Conservation (phyloP, 2,888 invertebrate genomes). For the Willowsia nigromaculata region DNA sequence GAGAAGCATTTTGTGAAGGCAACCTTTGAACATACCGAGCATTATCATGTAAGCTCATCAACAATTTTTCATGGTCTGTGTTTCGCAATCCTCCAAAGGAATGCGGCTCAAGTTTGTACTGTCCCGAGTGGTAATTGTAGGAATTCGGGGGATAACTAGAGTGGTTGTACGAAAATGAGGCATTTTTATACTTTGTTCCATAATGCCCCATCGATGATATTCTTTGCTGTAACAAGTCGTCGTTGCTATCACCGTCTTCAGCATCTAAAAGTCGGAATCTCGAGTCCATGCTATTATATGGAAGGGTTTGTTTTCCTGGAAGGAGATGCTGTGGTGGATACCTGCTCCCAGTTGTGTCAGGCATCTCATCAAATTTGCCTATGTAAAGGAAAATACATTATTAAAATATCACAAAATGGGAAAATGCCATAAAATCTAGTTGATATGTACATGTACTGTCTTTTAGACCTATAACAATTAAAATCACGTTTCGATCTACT, state of each 20-base stretch:
- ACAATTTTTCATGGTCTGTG: constrained; percentile 19
- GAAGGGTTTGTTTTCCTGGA: neutral
- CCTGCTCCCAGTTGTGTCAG: neutral
- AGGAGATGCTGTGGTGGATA: constrained; percentile 3
- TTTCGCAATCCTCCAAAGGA: neutral
- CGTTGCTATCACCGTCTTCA: neutral
- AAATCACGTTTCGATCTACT: no score
- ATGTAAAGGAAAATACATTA: neutral
- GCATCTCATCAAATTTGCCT: constrained; percentile 55
- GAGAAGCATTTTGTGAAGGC: neutral
- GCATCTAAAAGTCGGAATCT: neutral
- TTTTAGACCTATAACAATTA: no score
- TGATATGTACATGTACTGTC: no score
- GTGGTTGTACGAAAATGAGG: constrained; percentile 39
- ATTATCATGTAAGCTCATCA: constrained; percentile 59
- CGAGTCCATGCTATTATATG: neutral
- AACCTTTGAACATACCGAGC: constrained; percentile 2
- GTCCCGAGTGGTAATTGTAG: neutral
- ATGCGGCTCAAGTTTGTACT: constrained; percentile 62
- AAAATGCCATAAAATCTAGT: neutral
- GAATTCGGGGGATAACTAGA: constrained; percentile 36
- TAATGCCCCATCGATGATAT: constrained; percentile 57
- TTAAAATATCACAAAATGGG: neutral
- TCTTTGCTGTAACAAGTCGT: constrained; percentile 45
- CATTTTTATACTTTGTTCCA: constrained; percentile 51